These are phyloP conservation scores for Eriosoma lanigerum DNA, from an alignment of 1,140 invertebrate species.

Conservation along the genomic window DNA sequence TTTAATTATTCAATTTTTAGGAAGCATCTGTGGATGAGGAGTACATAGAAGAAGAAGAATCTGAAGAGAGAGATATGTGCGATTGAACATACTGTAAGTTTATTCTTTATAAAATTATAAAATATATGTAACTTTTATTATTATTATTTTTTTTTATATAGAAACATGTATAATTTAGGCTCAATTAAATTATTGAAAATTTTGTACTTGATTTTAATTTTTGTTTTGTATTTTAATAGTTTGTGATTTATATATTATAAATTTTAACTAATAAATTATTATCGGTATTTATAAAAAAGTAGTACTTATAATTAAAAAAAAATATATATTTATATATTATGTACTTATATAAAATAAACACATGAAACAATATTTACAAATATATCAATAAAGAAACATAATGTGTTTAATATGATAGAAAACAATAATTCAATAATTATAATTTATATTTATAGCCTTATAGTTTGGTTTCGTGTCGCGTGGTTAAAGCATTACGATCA, in stretches of 20 bases:
- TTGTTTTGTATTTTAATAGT: slow-evolving; percentile 45
- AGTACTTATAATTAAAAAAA: slow-evolving; percentile 13
- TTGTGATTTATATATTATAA: slow-evolving; percentile 26
- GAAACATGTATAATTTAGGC: slow-evolving; percentile 43
- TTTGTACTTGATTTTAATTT: slow-evolving; percentile 37
- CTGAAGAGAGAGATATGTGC: slow-evolving; percentile 38
- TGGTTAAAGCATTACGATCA: slow-evolving; percentile 53
- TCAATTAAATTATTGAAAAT: slow-evolving; percentile 30
- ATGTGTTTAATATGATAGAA: slow-evolving; percentile 1
- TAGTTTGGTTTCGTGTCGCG: slow-evolving; percentile 56
- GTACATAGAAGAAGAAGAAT: slow-evolving; percentile 47
- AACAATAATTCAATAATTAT: slow-evolving; percentile 24
- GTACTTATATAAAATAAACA: no score
- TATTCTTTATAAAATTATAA: not conserved
- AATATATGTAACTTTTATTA: slow-evolving; percentile 14
- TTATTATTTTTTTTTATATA: slow-evolving; percentile 27
- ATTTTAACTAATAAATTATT: slow-evolving; percentile 41
- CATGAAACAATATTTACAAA: slow-evolving; percentile 48
- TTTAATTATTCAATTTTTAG: no score
- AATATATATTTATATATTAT: no score
- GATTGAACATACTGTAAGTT: slow-evolving; percentile 1
- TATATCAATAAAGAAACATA: slow-evolving; percentile 21
- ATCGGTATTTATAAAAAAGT: not conserved
- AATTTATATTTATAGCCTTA: slow-evolving; percentile 53
- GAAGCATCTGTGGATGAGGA: slow-evolving; percentile 39